Base-by-base conservation (phyloP, 2,797 vertebrate species). In the Dicrostonyx torquatus region DNA sequence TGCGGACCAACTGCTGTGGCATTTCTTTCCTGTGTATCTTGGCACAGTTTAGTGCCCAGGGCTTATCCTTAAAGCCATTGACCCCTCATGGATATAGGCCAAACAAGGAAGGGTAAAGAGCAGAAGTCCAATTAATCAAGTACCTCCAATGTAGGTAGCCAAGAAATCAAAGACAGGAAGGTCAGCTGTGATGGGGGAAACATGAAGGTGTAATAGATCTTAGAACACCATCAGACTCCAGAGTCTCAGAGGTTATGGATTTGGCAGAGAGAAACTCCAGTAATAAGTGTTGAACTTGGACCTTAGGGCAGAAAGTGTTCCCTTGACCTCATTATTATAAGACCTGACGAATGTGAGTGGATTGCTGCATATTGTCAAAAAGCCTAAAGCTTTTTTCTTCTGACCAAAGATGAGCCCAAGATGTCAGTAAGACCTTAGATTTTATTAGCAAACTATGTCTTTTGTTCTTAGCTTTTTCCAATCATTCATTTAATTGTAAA, bases 271-370 rank as follows among this genome's bases (percentile, higher is more conserved):
- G 29, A 80, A 80, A n/a, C 60, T 87, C 37, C 76, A 45, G 85
- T 87, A 93, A 90, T 88, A 95, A 95, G 64, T 15, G 22, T 58
- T 97, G 91, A 93, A 92, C 75, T 95, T 96, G 70, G 73, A 89
- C 84, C 70, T 14, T 48, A 87, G 80, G 64, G n/a, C 80, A 91
- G 26, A 94, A 94, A 55, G 13, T 93, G 34, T 48, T 75, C 2
- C 43, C 4, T 29, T 89, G 43, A 89, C n/a, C 40, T 94, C 68
- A 18, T 48, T 88, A 48, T 37, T 77, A 53, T 55, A 43, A 72
- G 70, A 87, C 50, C 53, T 94, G 48, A 31, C 93, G 45, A 94
- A 86, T 55, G 53, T 45, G 40, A 26, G 40, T 40, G n/a, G 93
- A 11, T 76, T 79, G 18, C 31, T 87, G 29, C 15, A 6, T 8